Evolutionary conservation across 1,140 invertebrate species (phyloP).

Genomic region (Phenacoccus solenopsis): DNA sequence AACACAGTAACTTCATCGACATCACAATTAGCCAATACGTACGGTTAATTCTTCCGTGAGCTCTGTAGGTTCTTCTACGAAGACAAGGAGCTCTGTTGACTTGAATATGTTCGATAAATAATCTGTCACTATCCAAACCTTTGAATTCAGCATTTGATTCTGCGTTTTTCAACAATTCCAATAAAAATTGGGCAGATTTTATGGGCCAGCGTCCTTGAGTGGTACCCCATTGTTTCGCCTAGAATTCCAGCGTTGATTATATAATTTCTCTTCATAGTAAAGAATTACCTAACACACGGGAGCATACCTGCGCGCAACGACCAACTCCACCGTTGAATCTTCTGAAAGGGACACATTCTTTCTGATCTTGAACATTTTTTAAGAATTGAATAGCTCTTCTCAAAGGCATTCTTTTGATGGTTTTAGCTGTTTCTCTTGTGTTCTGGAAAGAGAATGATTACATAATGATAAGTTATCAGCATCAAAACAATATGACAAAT

Average conservation of each 20-base stretch:
- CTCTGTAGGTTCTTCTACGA: slow-evolving; percentile 93
- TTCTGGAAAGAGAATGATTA: slow-evolving; percentile 49
- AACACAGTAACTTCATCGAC: not conserved
- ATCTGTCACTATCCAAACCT: slow-evolving; percentile 90
- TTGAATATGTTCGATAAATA: slow-evolving; percentile 98
- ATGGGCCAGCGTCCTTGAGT: slow-evolving; percentile 95
- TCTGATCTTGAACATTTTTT: slow-evolving; percentile 92
- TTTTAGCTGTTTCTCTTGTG: slow-evolving; percentile 94
- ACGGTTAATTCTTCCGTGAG: slow-evolving; percentile 97
- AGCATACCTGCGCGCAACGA: slow-evolving; percentile 70
- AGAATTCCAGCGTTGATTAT: slow-evolving; percentile 8
- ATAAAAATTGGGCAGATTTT: slow-evolving; percentile 94
- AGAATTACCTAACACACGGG: too few relatives aligned
- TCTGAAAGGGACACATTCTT: slow-evolving; percentile 98
- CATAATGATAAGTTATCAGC: too few relatives aligned
- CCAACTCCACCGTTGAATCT: slow-evolving; percentile 96
- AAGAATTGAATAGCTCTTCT: slow-evolving; percentile 85
- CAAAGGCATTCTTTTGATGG: slow-evolving; percentile 87
- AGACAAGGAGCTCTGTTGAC: slow-evolving; percentile 94
- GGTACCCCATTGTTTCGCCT: slow-evolving; percentile 86
- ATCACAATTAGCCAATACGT: slow-evolving; percentile 22
- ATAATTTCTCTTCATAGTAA: not conserved
- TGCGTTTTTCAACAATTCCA: slow-evolving; percentile 93
- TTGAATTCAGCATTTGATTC: slow-evolving; percentile 97
- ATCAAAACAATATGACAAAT: too few relatives aligned